Base-by-base conservation (phyloP, 2,113 vertebrate genomes). In the Patagioenas fasciata region DNA sequence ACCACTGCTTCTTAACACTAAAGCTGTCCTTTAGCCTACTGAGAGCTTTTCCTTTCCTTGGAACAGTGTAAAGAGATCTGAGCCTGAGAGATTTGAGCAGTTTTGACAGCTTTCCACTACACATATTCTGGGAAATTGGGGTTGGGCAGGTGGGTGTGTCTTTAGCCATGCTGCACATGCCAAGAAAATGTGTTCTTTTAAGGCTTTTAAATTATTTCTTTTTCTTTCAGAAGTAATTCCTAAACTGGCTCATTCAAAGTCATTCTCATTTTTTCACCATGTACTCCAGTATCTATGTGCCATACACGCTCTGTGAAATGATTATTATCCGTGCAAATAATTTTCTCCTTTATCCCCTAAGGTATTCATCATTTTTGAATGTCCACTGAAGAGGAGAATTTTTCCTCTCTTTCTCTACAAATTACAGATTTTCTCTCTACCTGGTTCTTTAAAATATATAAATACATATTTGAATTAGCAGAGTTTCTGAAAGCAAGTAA, bases 401-500 rank as follows among this genome's bases (percentile, higher is more conserved):
- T 48, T 25, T 38, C 38, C 13, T 51, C 13, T 80, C 14, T 51
- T 57, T 62, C 34, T 54, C 21, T 53, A 54, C 26, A 14, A 4
- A 42, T 61, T 6, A 56, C 26, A 84, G 53, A 61, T 66, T 32
- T 42, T 47, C 21, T 42, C 31, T 50, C 61, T 51, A 31, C 5
- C 28, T 29, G 31, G 10, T 66, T 73, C 44, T 72, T 53, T 47
- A 72, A 78, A 64, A 57, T 53, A 65, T 42, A 42, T 25, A 38
- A 28, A 36, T 51, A 51, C 6, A 56, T 44, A 67, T 62, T 29
- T n/a, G 17, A 73, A 66, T 47, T 44, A 66, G 18, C 13, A 29
- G 16, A 56, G 28, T 29, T 88, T 94, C 29, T 92, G 73, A 95
- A 92, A 81, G 31, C 32, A 74, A 79, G 90, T 89, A 94, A 91